Evolutionary conservation across 2,888 invertebrate genomes (phyloP).

Genomic region (Drosophila meridiana): DNA sequence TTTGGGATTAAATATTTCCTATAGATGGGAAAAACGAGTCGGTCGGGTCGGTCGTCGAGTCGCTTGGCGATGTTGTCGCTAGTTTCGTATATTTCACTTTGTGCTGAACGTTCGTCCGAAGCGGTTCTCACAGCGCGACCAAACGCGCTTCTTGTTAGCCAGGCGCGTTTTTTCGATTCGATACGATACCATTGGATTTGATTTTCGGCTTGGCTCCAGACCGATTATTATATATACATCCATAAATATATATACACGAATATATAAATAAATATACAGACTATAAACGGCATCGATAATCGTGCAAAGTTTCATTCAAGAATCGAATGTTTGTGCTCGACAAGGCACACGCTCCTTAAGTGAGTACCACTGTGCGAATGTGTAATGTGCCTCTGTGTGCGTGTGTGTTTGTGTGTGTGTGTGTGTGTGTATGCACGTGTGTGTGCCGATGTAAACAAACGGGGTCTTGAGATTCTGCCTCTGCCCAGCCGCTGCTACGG

Average conservation of each 20-base stretch:
- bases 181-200: conserved; percentile 25
- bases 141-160: conserved; percentile 17
- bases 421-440: conserved; percentile 2
- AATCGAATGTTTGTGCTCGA: conserved; percentile 32
- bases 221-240: conserved; percentile 6
- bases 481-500: conserved; percentile 27
- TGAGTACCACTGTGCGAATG: conserved; percentile 72
- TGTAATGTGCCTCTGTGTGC: conserved; percentile 37
- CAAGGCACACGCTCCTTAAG: conserved; percentile 36
- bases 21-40: conserved; percentile 82
- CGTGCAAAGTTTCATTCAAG: conserved; percentile 26
- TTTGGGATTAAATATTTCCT: conserved; percentile 81
- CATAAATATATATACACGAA: neutral
- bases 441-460: conserved; percentile 68
- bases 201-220: conserved; percentile 13
- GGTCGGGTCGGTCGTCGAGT: conserved; percentile 78
- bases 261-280: conserved; percentile 18
- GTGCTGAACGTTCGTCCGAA: conserved; percentile 74
- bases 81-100: conserved; percentile 77
- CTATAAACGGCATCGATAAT: conserved; percentile 9
- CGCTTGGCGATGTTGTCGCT: conserved; percentile 70
- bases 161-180: conserved; percentile 17
- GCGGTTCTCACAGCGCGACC: conserved; percentile 64
- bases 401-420: conserved; percentile 26
- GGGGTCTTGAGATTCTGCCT: conserved; percentile 74